Percentiles rank a stretch among this genome's conserved stretches.
phyloP scores from a whole-genome alignment of 2,888 invertebrate species.

The Diaphora mendica region DNA sequence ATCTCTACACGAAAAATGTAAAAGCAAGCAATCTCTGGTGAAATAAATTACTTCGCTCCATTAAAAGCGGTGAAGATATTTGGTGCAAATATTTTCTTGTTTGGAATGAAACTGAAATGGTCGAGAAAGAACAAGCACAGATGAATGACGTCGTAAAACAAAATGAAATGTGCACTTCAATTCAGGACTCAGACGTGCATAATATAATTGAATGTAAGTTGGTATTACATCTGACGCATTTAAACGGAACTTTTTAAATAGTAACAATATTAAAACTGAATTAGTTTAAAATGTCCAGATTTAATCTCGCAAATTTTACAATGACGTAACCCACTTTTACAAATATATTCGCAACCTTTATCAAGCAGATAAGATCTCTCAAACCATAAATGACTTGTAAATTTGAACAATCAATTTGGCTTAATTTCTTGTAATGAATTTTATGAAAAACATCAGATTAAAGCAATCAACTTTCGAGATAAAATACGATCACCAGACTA shows the following conservation, averaged over 20 bases:
- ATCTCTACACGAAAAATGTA: slow-evolving; percentile 23
- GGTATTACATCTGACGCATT: neutral
- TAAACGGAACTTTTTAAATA: slow-evolving; percentile 3
- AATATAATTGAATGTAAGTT: slow-evolving; percentile 42
- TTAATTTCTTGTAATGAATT: neutral
- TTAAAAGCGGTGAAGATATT: slow-evolving; percentile 50
- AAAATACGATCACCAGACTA: neutral
- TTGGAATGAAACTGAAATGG: slow-evolving; percentile 44
- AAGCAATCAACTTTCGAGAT: neutral
- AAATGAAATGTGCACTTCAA: slow-evolving; percentile 61
- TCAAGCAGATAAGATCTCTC: neutral
- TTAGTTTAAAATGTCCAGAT: slow-evolving; percentile 26
- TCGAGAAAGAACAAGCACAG: slow-evolving; percentile 57
- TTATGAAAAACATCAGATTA: neutral
- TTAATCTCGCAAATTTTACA: slow-evolving; percentile 19
- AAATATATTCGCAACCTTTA: neutral
- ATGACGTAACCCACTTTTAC: neutral
- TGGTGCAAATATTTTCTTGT: slow-evolving; percentile 56
- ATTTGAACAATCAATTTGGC: neutral
- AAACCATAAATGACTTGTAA: neutral
- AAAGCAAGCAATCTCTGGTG: slow-evolving; percentile 42
- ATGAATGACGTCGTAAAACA: slow-evolving; percentile 67
- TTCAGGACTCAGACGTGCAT: slow-evolving; percentile 34
- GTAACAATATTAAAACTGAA: slow-evolving; percentile 15
- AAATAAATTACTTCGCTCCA: slow-evolving; percentile 52